A percentile compares a stretch with the other conserved stretches of the same genome.
These are phyloP conservation scores for Brachyopa scutellaris DNA, from an alignment of 2,888 invertebrate species.

Conservation along the genomic window DNA sequence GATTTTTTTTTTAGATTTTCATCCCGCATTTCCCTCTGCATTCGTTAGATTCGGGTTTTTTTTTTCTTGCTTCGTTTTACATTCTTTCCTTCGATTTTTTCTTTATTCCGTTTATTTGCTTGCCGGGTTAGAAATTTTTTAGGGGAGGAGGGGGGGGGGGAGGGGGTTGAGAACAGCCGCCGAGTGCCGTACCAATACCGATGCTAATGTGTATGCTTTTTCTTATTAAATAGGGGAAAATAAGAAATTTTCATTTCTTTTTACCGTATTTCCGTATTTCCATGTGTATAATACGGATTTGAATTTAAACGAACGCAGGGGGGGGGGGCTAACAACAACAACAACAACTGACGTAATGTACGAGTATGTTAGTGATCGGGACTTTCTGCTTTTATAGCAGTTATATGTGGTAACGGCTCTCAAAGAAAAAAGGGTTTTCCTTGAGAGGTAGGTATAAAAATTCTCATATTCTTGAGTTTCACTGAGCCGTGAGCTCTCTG, in stretches of 20 bases:
- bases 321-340: not conserved
- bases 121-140: conserved; percentile 34
- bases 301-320: conserved; percentile 35
- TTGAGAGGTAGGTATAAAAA: too few relatives aligned
- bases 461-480: too few relatives aligned
- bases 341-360: not conserved
- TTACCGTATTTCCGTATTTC: not conserved
- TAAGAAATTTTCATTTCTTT: conserved; percentile 30
- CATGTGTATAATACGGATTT: conserved; percentile 43
- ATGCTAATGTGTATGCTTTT: conserved; percentile 68
- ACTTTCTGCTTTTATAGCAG: too few relatives aligned
- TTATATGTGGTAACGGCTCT: too few relatives aligned
- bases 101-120: conserved; percentile 57
- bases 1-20: conserved; percentile 49
- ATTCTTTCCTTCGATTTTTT: conserved; percentile 46
- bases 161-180: conserved; percentile 9
- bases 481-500: too few relatives aligned
- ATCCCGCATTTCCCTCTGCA: conserved; percentile 22
- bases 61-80: conserved; percentile 26
- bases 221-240: conserved; percentile 67
- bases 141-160: too few relatives aligned
- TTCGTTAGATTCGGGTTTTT: conserved; percentile 16
- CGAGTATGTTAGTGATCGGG: too few relatives aligned
- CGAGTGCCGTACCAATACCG: conserved; percentile 31
- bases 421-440: too few relatives aligned